A percentile compares a stretch with the other conserved stretches of the same genome.
Evolutionary conservation across 92 coral and sea anemone species (phyloP).

Genomic region (Pocillopora grandis): DNA sequence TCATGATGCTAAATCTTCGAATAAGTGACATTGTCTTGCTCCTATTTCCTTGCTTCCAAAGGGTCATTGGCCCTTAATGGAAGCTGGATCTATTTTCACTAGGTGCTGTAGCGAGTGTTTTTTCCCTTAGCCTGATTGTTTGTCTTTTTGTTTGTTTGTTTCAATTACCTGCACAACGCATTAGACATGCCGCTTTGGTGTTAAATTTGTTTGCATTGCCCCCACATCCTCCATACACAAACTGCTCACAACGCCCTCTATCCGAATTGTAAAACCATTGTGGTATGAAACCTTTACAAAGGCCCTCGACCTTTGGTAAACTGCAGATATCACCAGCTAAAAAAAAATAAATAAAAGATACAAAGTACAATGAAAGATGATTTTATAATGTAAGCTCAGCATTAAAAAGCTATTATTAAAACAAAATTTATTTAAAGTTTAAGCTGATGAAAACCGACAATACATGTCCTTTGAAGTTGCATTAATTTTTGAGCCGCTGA

Average conservation of each 20-base stretch:
- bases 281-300: constrained; percentile 65
- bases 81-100: too few species aligned
- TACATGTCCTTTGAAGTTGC: too few species aligned
- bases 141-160: background rate
- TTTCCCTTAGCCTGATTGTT: background rate
- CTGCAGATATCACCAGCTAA: constrained; percentile 68
- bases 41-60: too few species aligned
- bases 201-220: constrained; percentile 79
- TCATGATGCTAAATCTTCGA: too few species aligned
- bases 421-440: too few species aligned
- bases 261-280: constrained; percentile 68
- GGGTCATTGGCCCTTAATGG: too few species aligned
- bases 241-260: constrained; percentile 57
- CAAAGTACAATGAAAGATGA: too few species aligned
- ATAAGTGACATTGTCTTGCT: too few species aligned
- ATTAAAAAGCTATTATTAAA: too few species aligned
- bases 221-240: constrained; percentile 78
- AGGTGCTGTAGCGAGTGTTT: background rate
- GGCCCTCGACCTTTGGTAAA: constrained; percentile 56
- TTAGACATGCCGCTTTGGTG: constrained; percentile 57
- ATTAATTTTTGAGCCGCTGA: too few species aligned
- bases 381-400: too few species aligned
- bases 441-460: too few species aligned
- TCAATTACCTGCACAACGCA: constrained; percentile 54
- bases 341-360: background rate